These are phyloP conservation scores for Horisme vitalbata DNA, from an alignment of 2,888 invertebrate species.

Conservation along the genomic window DNA sequence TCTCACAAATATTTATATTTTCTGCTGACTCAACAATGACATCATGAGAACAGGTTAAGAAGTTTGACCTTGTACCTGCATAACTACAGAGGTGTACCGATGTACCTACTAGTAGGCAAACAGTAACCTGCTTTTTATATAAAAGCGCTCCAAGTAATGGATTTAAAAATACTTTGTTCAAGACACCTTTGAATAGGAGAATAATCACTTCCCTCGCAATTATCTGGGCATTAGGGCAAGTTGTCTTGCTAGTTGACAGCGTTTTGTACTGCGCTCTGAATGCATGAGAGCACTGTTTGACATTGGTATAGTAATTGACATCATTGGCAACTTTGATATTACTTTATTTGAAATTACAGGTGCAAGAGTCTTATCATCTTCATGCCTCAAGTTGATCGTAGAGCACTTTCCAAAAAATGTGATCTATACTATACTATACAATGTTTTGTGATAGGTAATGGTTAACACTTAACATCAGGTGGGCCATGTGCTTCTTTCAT, in stretches of 20 bases:
- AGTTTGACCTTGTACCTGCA: not conserved
- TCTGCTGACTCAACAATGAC: too few species aligned
- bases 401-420: too few species aligned
- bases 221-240: constrained; percentile 51
- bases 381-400: too few species aligned
- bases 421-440: too few species aligned
- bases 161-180: constrained; percentile 71
- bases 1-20: too few species aligned
- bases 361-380: too few species aligned
- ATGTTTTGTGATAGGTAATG: too few species aligned
- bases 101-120: not conserved
- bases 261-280: constrained; percentile 36
- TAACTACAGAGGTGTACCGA: not conserved
- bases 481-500: too few species aligned
- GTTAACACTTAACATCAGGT: too few species aligned
- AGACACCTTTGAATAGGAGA: constrained; percentile 69
- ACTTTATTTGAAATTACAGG: too few species aligned
- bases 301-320: not conserved
- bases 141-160: constrained; percentile 57
- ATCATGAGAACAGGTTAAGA: too few species aligned
- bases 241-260: constrained; percentile 47
- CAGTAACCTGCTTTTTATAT: constrained; percentile 4
- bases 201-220: constrained; percentile 75
- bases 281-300: constrained; percentile 16
- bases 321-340: not conserved